Evolutionary conservation across 2,113 vertebrate species (phyloP).

Genomic region (Girardinichthys multiradiatus): DNA sequence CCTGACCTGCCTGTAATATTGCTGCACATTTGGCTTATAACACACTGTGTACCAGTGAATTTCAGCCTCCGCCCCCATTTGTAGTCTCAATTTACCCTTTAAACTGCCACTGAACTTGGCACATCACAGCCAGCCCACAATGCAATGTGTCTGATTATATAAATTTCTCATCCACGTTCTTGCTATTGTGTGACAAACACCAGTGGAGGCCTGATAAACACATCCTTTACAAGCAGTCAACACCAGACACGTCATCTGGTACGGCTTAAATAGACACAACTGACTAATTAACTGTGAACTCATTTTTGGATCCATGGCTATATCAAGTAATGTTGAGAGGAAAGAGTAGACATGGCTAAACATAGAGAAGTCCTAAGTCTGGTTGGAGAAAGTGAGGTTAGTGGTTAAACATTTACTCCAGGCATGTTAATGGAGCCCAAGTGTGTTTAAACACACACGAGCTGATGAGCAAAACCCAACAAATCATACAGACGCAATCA

Average conservation of each 20-base stretch:
- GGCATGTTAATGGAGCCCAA: slow-evolving; percentile 17
- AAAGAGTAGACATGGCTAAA: slow-evolving; percentile 68
- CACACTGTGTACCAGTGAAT: slow-evolving; percentile 21
- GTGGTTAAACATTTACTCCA: slow-evolving; percentile 35
- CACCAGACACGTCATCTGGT: slow-evolving; percentile 65
- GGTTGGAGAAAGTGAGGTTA: slow-evolving; percentile 6
- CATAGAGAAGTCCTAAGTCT: slow-evolving; percentile 40
- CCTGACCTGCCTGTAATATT: slow-evolving; percentile 7
- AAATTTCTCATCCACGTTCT: slow-evolving; percentile 15
- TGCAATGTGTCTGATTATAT: slow-evolving; percentile 43
- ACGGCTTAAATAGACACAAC: slow-evolving; percentile 66
- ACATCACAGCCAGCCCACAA: slow-evolving; percentile 40
- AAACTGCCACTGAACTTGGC: slow-evolving; percentile 37
- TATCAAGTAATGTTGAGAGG: slow-evolving; percentile 63
- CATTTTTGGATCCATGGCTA: slow-evolving; percentile 43
- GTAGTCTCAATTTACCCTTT: slow-evolving; percentile 46
- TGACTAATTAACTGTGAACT: slow-evolving; percentile 69
- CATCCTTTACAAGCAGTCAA: slow-evolving; percentile 57
- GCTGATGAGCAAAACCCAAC: background rate
- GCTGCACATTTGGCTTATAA: slow-evolving; percentile 12
- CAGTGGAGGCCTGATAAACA: slow-evolving; percentile 52
- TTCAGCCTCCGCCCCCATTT: slow-evolving; percentile 29
- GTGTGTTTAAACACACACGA: slow-evolving; percentile 12
- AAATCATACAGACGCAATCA: background rate
- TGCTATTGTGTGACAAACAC: slow-evolving; percentile 34